Conservation (phyloP, 2,797 vertebrate genomes). For the Ataeniobius toweri region DNA sequence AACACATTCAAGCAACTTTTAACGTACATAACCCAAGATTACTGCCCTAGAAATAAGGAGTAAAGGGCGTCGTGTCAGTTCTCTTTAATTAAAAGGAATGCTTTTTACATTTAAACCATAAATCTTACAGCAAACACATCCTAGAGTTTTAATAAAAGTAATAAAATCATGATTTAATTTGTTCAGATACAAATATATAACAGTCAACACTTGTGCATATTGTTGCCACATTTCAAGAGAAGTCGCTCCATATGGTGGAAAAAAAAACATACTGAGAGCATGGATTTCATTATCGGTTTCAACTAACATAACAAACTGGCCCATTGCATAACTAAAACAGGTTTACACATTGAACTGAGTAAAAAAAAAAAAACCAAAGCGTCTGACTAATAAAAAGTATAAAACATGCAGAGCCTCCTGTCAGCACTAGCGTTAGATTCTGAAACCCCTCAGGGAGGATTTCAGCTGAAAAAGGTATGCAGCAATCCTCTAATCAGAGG, state of each 20-base stretch:
- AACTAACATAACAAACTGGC: constrained; percentile 21
- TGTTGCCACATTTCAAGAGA: constrained; percentile 44
- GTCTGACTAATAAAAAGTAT: constrained; percentile 57
- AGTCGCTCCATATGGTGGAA: constrained; percentile 28
- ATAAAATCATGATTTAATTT: constrained; percentile 24
- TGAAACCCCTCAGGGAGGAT: constrained; percentile 39
- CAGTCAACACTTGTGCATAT: constrained; percentile 71
- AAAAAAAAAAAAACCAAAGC: constrained; percentile 6
- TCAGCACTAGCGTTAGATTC: constrained; percentile 54
- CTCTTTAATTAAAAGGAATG: constrained; percentile 28
- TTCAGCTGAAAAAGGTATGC: constrained; percentile 53
- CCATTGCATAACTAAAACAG: constrained; percentile 21
- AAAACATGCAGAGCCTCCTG: constrained; percentile 71
- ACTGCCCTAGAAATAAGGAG: constrained; percentile 26
- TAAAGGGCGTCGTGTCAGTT: constrained; percentile 22
- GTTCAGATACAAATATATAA: constrained; percentile 60
- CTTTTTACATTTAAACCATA: constrained; percentile 46
- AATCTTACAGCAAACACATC: constrained; percentile 39
- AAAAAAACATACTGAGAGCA: constrained; percentile 4
- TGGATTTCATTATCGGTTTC: constrained; percentile 2
- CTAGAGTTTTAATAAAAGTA: constrained; percentile 23
- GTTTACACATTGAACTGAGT: constrained; percentile 28
- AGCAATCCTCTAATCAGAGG: constrained; percentile 71
- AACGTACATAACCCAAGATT: constrained; percentile 27
- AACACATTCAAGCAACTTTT: constrained; percentile 62